Evolutionary conservation across 2,888 invertebrate genomes (phyloP), one percentile per base, ranked within the genome.

Genomic region (Hydrotaea diabolus): DNA sequence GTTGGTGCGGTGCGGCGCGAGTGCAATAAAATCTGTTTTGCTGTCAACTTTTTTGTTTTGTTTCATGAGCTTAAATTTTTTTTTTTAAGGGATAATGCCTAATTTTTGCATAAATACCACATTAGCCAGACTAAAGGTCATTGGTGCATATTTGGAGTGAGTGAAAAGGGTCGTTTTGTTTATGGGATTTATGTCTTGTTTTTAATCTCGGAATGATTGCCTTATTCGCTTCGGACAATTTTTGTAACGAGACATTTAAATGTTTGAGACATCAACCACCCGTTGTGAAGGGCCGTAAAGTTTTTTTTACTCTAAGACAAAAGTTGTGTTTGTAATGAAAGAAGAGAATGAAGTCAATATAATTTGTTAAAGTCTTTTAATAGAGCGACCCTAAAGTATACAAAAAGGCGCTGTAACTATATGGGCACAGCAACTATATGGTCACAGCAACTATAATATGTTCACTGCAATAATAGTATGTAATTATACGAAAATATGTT

Each of bases 191-290:
- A 13, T 2, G 15, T 13, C 9, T 43, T 43, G 49, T 49, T 49
- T 49, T n/a, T 49, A 49, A 49, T 49, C 49, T 49, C 49, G 7
- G n/a, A 49, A 49, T 49, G 49, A 49, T 49, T 49, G 49, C n/a
- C 49, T n/a, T 49, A n/a, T 15, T 49, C n/a, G n/a, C n/a, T 49
- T 49, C 2, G 49, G n/a, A n/a, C 49, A 49, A 7, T 31, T 31
- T 49, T 49, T 49, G 49, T 4, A n/a, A 49, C 2, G 49, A 49
- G 49, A 13, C 13, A n/a, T 13, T 13, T 2, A 49, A 1, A 49
- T n/a, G 49, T 4, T 49, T 49, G 2, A 8, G 5, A n/a, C 49
- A 49, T 7, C n/a, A 49, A 49, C 49, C 49, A 49, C 15, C 49
- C 49, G 13, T 43, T 43, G 43, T 2, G 43, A 43, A n/a, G n/a